phyloP scores from a whole-genome alignment of 2,888 invertebrate species.

The Mythimna ferrago region DNA sequence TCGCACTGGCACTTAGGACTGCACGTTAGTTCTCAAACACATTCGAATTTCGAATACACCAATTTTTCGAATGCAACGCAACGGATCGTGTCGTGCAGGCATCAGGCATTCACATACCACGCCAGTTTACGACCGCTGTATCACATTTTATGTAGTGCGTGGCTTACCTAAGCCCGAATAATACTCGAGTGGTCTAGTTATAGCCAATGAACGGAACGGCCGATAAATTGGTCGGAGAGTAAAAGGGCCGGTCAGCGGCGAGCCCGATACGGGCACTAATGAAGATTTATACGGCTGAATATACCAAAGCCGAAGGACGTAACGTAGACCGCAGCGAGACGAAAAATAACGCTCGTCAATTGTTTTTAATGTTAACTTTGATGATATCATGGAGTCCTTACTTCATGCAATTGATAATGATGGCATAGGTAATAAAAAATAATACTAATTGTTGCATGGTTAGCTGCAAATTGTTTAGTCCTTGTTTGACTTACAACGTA shows the following conservation, averaged over 20 bases:
- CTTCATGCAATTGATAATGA: background rate
- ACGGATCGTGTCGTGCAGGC: conserved; percentile 8
- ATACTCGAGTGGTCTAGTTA: conserved; percentile 67
- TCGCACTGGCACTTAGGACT: too few relatives aligned
- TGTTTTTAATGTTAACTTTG: background rate
- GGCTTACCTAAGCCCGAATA: conserved; percentile 62
- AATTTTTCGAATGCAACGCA: background rate
- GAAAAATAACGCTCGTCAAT: conserved; percentile 11
- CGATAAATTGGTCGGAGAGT: conserved; percentile 70
- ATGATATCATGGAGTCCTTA: background rate
- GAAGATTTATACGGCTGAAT: conserved; percentile 78
- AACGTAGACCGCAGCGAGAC: conserved; percentile 39
- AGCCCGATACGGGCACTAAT: conserved; percentile 74
- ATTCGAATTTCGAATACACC: conserved; percentile 28
- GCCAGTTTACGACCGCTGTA: conserved; percentile 49
- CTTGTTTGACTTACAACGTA: conserved; percentile 10
- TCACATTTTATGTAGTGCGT: conserved; percentile 59
- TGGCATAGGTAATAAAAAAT: background rate
- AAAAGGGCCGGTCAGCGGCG: conserved; percentile 71
- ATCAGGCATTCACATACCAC: conserved; percentile 30
- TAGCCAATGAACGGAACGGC: conserved; percentile 69
- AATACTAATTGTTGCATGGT: background rate
- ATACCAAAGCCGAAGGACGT: conserved; percentile 53
- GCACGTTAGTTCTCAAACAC: background rate
- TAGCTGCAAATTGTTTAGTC: conserved; percentile 19